Percentiles rank a stretch among this genome's conserved stretches.
Evolutionary conservation across 2,888 invertebrate genomes (phyloP).

Genomic region (Altica lythri): DNA sequence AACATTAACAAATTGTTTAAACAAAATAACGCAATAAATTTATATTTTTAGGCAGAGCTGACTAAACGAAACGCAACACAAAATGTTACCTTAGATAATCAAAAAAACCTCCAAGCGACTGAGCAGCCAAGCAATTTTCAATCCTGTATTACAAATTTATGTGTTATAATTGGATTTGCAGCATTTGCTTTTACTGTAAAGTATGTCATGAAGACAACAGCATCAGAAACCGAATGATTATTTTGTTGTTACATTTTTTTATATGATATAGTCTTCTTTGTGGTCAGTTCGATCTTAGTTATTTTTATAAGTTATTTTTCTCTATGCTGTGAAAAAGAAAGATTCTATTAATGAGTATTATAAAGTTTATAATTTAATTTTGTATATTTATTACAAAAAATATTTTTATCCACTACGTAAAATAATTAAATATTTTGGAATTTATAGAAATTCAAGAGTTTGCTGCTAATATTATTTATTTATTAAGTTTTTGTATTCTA

Average conservation of each 20-base stretch:
- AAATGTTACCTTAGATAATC: constrained; percentile 43
- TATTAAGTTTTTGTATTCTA: too few species aligned
- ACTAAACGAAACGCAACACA: constrained; percentile 48
- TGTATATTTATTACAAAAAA: background rate
- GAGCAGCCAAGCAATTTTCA: constrained; percentile 72
- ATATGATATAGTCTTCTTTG: background rate
- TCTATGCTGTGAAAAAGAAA: constrained; percentile 8
- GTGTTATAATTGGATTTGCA: constrained; percentile 87
- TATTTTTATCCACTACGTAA: too few species aligned
- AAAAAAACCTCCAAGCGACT: constrained; percentile 50
- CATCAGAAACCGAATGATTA: constrained; percentile 56
- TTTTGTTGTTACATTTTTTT: background rate
- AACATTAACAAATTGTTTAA: too few species aligned
- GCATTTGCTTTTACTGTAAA: constrained; percentile 92
- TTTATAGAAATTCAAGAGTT: too few species aligned
- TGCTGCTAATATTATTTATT: background rate
- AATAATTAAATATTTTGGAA: too few species aligned
- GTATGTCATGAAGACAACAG: constrained; percentile 83
- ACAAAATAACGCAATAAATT: background rate
- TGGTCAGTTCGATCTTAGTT: too few species aligned
- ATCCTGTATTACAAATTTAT: constrained; percentile 82
- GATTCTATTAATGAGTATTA: background rate
- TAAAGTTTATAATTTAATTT: background rate
- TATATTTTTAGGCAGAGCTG: constrained; percentile 47
- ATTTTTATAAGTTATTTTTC: background rate